A percentile compares a stretch with the other conserved stretches of the same genome.
phyloP scores from a whole-genome alignment of 2,113 vertebrate genomes.

The Amphiprion ocellaris region DNA sequence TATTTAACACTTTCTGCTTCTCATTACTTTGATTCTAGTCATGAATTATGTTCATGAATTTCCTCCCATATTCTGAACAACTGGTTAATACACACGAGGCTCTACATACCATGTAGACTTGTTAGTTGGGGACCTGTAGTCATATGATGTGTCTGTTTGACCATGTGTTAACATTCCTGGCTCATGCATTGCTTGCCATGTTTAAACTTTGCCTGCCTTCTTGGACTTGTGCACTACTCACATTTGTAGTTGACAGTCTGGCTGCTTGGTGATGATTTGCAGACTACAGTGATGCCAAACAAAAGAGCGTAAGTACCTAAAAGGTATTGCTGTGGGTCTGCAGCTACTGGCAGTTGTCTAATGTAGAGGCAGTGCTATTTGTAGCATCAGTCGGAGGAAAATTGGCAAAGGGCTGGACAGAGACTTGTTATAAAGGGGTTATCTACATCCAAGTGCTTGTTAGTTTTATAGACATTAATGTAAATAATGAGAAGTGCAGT shows the following conservation, averaged over 20 bases:
- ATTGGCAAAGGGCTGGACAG: not conserved
- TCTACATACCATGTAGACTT: slow-evolving; percentile 3
- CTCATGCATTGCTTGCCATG: not conserved
- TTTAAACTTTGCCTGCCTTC: not conserved
- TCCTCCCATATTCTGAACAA: not conserved
- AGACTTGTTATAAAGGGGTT: not conserved
- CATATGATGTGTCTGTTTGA: slow-evolving; percentile 21
- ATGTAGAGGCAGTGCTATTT: slow-evolving; percentile 1
- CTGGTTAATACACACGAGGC: not conserved
- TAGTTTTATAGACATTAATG: slow-evolving; percentile 3
- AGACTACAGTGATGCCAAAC: slow-evolving; percentile 17
- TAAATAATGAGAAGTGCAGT: not conserved
- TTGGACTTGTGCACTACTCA: not conserved
- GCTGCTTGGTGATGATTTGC: not conserved
- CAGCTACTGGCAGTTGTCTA: not conserved
- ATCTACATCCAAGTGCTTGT: not conserved
- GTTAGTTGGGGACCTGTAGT: not conserved
- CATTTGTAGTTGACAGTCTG: slow-evolving; percentile 10
- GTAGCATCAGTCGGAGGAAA: not conserved
- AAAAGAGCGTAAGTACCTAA: slow-evolving; percentile 20
- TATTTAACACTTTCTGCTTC: not conserved
- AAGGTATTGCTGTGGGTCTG: slow-evolving; percentile 11
- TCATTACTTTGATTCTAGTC: not conserved
- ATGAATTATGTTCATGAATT: not conserved
- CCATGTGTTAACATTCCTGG: slow-evolving; percentile 10